Base-by-base conservation (phyloP, 2,797 vertebrate genomes). In the Protosalanx chinensis region DNA sequence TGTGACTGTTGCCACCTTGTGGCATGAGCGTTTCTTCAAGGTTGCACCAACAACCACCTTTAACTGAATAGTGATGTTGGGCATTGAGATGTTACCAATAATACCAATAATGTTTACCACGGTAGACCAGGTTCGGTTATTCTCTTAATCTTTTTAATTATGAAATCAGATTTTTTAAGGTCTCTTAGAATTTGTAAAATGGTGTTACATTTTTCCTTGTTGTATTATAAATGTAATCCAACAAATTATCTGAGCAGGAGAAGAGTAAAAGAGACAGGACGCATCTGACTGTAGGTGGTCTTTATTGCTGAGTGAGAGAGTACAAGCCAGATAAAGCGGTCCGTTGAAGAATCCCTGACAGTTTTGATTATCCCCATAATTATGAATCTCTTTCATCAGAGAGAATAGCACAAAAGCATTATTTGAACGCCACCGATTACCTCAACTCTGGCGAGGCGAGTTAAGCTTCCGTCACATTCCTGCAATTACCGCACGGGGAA, bases 301-400 rank as follows among this genome's bases (percentile, higher is more conserved):
- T 75, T 76, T 78, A 76, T 74, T 73, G 72, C 79, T 85, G 81
- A 79, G 79, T 13, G 41, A 87, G 80, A 88, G 81, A 81, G 82
- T 76, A 88, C 86, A 88, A 80, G 71, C 81, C 83, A 88, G 88
- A 88, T 82, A 85, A 79, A 87, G 83, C 74, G 64, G 68, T 83
- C 74, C 79, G 79, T 68, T 88, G 83, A 85, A 76, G 83, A 86
- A 81, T 84, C 84, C 72, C 82, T 89, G 90, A 91, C 90, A 85
- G 84, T 86, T 89, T 88, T 87, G 85, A 92, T 91, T 89, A 90
- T 90, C 84, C 83, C 87, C 81, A 81, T 90, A 92, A 93, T 92
- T 89, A 90, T 82, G 75, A 84, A 79, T 79, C 41, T 79, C 86
- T 88, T 89, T 89, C 82, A 85, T 88, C 78, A 72, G 82, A 81